Percentiles rank a stretch among this genome's conserved stretches.
These are phyloP conservation scores for Lasiurus borealis DNA, from an alignment of 2,113 vertebrate species.

Conservation along the genomic window DNA sequence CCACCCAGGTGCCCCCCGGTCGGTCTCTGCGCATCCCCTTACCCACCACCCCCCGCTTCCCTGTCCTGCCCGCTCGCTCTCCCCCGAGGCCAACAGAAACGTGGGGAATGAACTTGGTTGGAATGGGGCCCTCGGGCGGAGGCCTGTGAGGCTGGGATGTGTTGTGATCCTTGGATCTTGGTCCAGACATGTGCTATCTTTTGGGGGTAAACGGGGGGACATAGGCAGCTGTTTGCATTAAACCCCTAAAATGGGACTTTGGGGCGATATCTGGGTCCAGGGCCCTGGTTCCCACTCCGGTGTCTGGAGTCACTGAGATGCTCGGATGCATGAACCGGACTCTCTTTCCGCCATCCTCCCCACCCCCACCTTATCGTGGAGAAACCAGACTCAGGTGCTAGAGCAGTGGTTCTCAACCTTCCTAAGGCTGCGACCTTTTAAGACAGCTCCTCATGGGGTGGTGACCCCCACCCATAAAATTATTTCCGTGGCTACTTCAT, in stretches of 20 bases:
- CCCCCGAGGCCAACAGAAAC: neutral
- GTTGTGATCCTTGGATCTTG: neutral
- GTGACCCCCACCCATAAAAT: too few species aligned
- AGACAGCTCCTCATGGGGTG: too few species aligned
- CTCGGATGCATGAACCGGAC: neutral
- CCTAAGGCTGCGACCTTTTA: too few species aligned
- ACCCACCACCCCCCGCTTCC: accelerated
- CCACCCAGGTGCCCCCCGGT: too few species aligned
- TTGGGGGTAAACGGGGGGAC: neutral
- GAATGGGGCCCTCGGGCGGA: neutral
- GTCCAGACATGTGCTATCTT: neutral
- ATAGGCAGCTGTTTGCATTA: neutral
- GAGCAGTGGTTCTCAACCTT: too few species aligned
- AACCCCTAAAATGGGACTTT: neutral
- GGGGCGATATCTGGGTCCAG: neutral
- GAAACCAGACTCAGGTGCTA: too few species aligned
- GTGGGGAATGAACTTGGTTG: neutral
- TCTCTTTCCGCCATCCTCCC: neutral
- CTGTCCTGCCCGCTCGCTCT: neutral
- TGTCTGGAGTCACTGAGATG: neutral
- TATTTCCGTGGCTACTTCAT: too few species aligned
- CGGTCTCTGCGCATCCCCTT: too few species aligned
- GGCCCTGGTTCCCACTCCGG: neutral
- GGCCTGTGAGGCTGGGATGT: accelerated
- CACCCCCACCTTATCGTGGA: too few species aligned